phyloP scores from a whole-genome alignment of 2,797 vertebrate genomes.

The Sitta carolinensis region DNA sequence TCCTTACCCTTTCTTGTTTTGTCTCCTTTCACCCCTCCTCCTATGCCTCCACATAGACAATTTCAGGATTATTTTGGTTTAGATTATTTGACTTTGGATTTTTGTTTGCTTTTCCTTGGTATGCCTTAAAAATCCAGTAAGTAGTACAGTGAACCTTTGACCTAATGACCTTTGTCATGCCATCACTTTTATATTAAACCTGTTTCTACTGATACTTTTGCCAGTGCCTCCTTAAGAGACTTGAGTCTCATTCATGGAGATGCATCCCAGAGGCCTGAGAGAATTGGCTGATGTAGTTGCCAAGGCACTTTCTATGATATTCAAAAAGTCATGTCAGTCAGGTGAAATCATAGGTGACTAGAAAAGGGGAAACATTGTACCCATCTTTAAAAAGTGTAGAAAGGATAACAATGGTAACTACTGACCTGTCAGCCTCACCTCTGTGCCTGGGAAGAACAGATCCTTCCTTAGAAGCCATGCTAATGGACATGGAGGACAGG shows the following conservation, averaged over 20 bases:
- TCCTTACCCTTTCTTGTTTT: neutral
- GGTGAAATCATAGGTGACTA: neutral
- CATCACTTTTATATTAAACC: neutral
- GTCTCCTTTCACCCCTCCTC: fast-evolving
- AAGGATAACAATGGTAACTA: neutral
- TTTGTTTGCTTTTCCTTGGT: neutral
- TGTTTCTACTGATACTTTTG: neutral
- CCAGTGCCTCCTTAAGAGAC: neutral
- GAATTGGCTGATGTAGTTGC: neutral
- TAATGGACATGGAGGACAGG: neutral
- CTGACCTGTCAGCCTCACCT: too few relatives aligned
- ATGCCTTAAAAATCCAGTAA: neutral
- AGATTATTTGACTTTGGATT: neutral
- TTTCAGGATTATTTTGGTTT: neutral
- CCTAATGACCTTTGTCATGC: neutral
- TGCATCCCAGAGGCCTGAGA: neutral
- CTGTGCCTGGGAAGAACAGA: neutral
- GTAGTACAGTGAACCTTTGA: neutral
- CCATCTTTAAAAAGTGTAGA: neutral
- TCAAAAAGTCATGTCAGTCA: neutral
- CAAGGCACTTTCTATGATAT: neutral
- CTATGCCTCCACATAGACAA: neutral
- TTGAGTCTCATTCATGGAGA: neutral
- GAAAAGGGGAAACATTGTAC: neutral
- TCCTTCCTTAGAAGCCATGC: neutral